Evolutionary conservation across 2,797 vertebrate genomes (phyloP), one percentile per base, ranked within the genome.

Genomic region (Threskiornis aethiopicus): DNA sequence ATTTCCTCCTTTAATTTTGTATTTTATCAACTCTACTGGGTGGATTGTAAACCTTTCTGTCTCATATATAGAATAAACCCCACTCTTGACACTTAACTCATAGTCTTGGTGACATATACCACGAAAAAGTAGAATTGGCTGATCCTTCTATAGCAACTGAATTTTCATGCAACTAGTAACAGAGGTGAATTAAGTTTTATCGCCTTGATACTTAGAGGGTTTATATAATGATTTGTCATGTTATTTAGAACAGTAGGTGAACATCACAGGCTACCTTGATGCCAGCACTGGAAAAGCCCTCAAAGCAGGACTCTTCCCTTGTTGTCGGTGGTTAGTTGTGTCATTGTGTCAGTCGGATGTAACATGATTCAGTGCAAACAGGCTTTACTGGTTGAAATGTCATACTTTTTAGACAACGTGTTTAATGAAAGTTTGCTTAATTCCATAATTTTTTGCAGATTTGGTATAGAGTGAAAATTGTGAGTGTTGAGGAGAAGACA

Each of bases 101-200:
- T 29, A 71, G 37, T 62, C n/a, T 87, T 84, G 84, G 37, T 3
- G 31, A 51, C 25, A 37, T 18, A 14, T 78, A 65, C 80, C 5
- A 5, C 73, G 67, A 92, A 89, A 88, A 66, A 55, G 46, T 39
- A 86, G 90, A 94, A 75, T 46, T 70, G 49, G 28, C 26, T 71
- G 61, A 90, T 93, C 83, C 66, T 81, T 90, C 80, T 64, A 86
- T 35, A 93, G 80, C 59, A 93, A 88, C 86, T 25, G 62, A 88
- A 79, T 88, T 76, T 79, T 94, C 79, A 62, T 62, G 70, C 26
- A 73, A 67, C 41, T 35, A 65, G 33, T 46, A 81, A 69, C 11
- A 62, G 77, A 95, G 85, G 49, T 91, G 89, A 87, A 51, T 54
- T 77, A 66, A 41, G 13, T 59, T 88, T 88, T 77, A 57, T 35